These are phyloP conservation scores for Pomacea maculata DNA, from an alignment of 1,140 invertebrate species.

Conservation along the genomic window DNA sequence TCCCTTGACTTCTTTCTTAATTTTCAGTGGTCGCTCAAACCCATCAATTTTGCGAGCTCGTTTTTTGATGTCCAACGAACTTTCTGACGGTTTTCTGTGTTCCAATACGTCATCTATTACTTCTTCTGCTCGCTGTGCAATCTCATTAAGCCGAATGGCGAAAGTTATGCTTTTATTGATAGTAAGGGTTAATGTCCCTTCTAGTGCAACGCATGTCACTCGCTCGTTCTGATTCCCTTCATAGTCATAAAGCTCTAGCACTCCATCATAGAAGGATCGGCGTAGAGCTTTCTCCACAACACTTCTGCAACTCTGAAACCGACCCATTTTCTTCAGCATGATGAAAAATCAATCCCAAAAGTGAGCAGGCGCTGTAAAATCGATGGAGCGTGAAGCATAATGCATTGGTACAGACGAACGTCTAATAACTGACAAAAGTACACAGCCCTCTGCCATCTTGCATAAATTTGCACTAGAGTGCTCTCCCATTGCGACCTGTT, in stretches of 20 bases:
- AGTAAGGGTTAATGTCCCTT: conserved; percentile 33
- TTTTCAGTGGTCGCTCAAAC: background rate
- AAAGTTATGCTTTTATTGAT: conserved; percentile 36
- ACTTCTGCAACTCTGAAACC: conserved; percentile 24
- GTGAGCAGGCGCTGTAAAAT: no score
- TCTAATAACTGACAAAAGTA: no score
- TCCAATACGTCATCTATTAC: background rate
- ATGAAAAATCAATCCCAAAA: no score
- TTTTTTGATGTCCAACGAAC: background rate
- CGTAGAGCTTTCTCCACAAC: conserved; percentile 35
- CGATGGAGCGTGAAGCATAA: no score
- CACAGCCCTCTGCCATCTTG: conserved; percentile 9
- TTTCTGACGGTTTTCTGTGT: background rate
- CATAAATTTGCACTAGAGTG: conserved; percentile 12
- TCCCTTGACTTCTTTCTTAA: conserved; percentile 5
- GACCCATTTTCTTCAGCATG: conserved; percentile 4
- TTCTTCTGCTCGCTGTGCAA: conserved; percentile 36
- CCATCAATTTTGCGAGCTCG: background rate
- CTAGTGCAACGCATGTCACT: conserved; percentile 34
- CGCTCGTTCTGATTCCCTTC: conserved; percentile 18
- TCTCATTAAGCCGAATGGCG: conserved; percentile 34
- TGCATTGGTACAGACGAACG: no score
- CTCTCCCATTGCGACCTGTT: background rate
- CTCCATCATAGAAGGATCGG: conserved; percentile 38
- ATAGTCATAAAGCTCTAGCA: conserved; percentile 38